Conservation (phyloP, 2,888 invertebrate species). For the Brachylomia viminalis region DNA sequence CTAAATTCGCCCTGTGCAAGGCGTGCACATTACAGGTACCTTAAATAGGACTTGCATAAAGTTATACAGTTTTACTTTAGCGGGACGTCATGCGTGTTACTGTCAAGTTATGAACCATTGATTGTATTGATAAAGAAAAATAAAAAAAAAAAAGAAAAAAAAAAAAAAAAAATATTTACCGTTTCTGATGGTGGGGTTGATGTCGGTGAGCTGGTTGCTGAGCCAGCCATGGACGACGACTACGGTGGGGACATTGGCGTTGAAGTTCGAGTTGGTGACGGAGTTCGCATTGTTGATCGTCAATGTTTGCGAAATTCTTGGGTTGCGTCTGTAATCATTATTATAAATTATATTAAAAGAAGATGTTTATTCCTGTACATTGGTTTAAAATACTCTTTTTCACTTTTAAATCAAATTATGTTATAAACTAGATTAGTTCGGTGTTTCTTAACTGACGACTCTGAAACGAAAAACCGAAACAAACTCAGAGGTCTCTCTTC, state of each 20-base stretch:
- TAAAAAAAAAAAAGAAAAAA: background rate
- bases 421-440: too few species aligned
- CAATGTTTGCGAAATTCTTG: constrained; percentile 67
- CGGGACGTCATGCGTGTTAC: background rate
- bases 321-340: constrained; percentile 70
- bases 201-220: constrained; percentile 70
- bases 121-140: background rate
- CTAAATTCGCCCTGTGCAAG: background rate
- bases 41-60: background rate
- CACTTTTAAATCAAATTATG: too few species aligned
- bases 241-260: constrained; percentile 70
- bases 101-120: background rate
- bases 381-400: too few species aligned
- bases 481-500: too few species aligned
- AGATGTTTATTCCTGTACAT: too few species aligned
- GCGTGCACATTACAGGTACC: background rate
- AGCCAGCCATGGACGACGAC: constrained; percentile 81
- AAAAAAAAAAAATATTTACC: constrained; percentile 64
- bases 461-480: too few species aligned
- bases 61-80: background rate
- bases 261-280: constrained; percentile 76
- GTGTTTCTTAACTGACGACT: too few species aligned
- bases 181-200: constrained; percentile 73
- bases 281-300: constrained; percentile 72
- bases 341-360: background rate